phyloP scores from a whole-genome alignment of 2,797 vertebrate species.

The Coluber constrictor region DNA sequence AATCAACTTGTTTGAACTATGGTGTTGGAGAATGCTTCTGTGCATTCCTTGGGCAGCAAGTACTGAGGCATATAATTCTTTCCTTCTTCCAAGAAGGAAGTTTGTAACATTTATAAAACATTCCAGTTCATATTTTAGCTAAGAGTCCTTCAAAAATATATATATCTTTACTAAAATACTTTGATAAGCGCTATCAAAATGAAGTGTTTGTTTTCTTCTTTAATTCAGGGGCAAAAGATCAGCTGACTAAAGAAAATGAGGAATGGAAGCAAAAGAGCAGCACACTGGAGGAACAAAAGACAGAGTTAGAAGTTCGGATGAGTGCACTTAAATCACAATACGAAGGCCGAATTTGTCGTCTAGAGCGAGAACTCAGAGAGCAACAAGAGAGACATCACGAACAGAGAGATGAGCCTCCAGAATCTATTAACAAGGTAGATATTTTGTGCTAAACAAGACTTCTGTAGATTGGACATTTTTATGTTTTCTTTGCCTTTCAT shows the following conservation, averaged over 20 bases:
- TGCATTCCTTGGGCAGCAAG: background rate
- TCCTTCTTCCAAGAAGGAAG: background rate
- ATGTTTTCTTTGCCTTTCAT: background rate
- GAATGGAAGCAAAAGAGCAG: constrained; percentile 84
- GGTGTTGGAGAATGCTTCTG: background rate
- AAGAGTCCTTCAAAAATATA: background rate
- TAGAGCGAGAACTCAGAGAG: constrained; percentile 90
- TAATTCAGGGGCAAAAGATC: constrained; percentile 80
- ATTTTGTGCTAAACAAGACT: background rate
- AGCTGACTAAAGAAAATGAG: constrained; percentile 88
- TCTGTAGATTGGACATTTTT: background rate
- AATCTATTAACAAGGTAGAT: constrained; percentile 85
- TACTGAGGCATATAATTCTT: background rate
- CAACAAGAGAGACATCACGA: constrained; percentile 93
- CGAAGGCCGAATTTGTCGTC: constrained; percentile 88
- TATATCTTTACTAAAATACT: background rate
- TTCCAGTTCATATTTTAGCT: background rate
- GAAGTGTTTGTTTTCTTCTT: background rate
- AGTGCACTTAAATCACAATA: constrained; percentile 95
- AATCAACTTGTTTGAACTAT: background rate
- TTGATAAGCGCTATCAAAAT: background rate
- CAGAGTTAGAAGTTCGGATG: constrained; percentile 91
- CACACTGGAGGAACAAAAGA: constrained; percentile 81
- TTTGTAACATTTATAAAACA: background rate
- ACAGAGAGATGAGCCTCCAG: constrained; percentile 85